Base-by-base conservation (phyloP, 2,113 vertebrate species). In the human (Homo sapiens) region DNA sequence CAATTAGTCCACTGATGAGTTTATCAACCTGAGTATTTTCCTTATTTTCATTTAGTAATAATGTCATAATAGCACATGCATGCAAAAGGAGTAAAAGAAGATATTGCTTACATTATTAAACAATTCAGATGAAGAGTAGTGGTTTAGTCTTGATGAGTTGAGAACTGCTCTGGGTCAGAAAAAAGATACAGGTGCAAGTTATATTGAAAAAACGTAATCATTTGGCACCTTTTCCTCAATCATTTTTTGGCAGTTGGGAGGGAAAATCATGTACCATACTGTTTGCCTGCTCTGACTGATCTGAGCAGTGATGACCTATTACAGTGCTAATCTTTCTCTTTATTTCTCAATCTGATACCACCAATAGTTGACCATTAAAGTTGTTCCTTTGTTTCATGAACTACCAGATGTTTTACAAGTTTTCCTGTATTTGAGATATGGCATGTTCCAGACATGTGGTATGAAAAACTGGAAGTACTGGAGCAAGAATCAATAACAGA, bases 11-110 rank as follows among this genome's bases (percentile, higher is more conserved):
- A 17, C 75, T 68, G 90, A 91, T 96, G 52, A 85, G 16, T 35
- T 75, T 61, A 68, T 55, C 73, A 97, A 48, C 35, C 8, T 6
- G 14, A 83, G 11, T 59, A 50, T 57, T 91, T 92, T 80, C 17
- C 20, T 96, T 90, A 52, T 59, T 97, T 93, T 50, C 32, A 73
- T 80, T 96, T 96, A 43, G 59, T 48, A 94, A 52, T 75, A 27
- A 92, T 73, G 23, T 75, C 16, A 55, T 82, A 90, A 70, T 6
- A 89, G 23, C 35, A 82, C 20, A 94, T 79, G 79, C 30, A 85
- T 32, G 17, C 20, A 89, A 92, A 95, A 82, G 82, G 3, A 79
- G 27, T 84, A 40, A 68, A 66, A 45, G 2, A 32, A 61, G 13
- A 13, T 43, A 93, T 66, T 80, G 8, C 22, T 93, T 94, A 48